These are phyloP conservation scores for Heterochromis multidens DNA, from an alignment of 2,113 vertebrate genomes.

Conservation along the genomic window DNA sequence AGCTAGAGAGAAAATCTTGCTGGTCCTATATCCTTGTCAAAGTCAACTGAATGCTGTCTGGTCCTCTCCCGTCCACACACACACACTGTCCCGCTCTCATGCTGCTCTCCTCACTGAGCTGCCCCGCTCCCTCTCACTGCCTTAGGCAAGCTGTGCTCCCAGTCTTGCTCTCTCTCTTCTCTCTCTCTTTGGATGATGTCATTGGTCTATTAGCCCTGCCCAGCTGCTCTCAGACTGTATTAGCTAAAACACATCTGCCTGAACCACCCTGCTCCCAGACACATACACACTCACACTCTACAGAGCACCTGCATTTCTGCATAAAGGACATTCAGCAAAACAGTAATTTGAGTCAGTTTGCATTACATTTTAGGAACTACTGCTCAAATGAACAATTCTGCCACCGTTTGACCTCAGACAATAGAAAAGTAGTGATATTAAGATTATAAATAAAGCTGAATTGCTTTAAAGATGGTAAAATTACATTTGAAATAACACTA, in stretches of 20 bases:
- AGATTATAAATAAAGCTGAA: neutral
- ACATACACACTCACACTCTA: neutral
- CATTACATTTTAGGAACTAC: neutral
- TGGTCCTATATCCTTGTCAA: constrained; percentile 55
- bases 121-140: constrained; percentile 50
- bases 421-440: neutral
- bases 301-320: neutral
- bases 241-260: constrained; percentile 75
- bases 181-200: constrained; percentile 79
- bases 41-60: constrained; percentile 43
- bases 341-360: neutral
- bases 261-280: constrained; percentile 18
- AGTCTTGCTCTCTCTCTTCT: constrained; percentile 40
- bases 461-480: neutral
- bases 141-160: constrained; percentile 50
- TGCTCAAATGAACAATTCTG: neutral
- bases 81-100: constrained; percentile 52
- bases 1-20: constrained; percentile 40
- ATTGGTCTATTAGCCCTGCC: constrained; percentile 77
- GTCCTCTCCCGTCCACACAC: constrained; percentile 51
- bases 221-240: constrained; percentile 73
- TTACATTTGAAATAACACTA: neutral
- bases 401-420: neutral
- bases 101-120: constrained; percentile 61
- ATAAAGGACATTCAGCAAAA: neutral